A percentile compares a stretch with the other conserved stretches of the same genome.
Conservation (phyloP, 2,888 invertebrate genomes). For the Diachrysia chrysitis region DNA sequence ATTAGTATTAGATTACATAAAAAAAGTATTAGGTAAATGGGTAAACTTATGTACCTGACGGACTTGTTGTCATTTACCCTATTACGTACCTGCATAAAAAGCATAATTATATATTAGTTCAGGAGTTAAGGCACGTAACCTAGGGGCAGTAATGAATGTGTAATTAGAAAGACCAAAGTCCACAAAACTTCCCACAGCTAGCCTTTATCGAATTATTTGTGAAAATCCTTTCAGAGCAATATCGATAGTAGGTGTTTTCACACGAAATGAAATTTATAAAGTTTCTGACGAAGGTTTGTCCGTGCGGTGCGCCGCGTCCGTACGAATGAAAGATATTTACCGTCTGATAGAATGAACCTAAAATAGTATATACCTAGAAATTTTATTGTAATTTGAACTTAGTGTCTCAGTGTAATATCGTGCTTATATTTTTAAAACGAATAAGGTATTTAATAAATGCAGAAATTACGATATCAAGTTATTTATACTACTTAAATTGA, state of each 20-base stretch:
- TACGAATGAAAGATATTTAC: constrained; percentile 43
- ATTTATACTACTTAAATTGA: no score
- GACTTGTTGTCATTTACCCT: no score
- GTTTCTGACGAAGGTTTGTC: constrained; percentile 49
- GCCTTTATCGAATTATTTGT: background rate
- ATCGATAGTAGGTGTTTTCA: constrained; percentile 36
- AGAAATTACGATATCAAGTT: no score
- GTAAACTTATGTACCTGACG: no score
- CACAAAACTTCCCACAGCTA: background rate
- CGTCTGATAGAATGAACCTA: constrained; percentile 20
- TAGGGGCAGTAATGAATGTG: background rate
- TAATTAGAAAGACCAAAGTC: constrained; percentile 3
- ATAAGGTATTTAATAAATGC: no score
- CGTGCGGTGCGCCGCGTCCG: constrained; percentile 38
- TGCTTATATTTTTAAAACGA: background rate
- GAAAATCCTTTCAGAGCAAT: constrained; percentile 31
- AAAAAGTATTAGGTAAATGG: no score
- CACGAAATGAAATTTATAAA: constrained; percentile 48
- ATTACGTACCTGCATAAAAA: no score
- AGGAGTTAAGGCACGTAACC: no score
- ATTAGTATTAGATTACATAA: no score
- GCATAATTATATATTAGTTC: no score
- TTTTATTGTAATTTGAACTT: constrained; percentile 10
- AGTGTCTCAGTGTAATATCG: background rate
- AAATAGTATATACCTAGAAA: background rate